Base-by-base conservation (phyloP, 2,113 vertebrate species). In the Larimichthys crocea region DNA sequence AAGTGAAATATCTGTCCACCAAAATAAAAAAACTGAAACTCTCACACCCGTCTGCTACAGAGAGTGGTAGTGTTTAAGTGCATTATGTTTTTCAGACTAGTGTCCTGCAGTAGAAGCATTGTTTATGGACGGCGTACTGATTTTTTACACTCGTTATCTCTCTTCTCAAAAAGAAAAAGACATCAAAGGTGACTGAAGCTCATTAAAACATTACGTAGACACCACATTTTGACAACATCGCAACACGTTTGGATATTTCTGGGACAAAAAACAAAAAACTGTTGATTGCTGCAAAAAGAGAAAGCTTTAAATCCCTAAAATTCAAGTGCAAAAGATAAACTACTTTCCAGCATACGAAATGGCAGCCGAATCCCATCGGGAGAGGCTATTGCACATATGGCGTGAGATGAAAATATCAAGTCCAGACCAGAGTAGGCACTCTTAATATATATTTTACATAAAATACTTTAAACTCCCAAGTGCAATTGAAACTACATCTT, bases 381-480 rank as follows among this genome's bases (percentile, higher is more conserved):
- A 52, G 42, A 48, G 67, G 50, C 64, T 89, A 88, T 88, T 93
- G 86, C 90, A 91, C 90, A 82, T 22, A 82, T 79, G 56, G 66
- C 40, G 86, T 81, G 89, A 89, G 87, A 92, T 87, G 84, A 86
- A 49, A 62, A 67, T n/a, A 60, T 80, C 52, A 78, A 78, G 57
- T 79, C 50, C 75, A 71, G 46, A 72, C 64, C 61, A 78, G 40
- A 85, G 22, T 50, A 92, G 90, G 90, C 90, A 93, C 88, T 82
- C 48, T 53, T 42, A 16, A 57, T 55, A 62, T 69, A 69, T 52
- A 57, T 62, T 59, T 74, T 22, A 73, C 15, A 74, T 42, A 62
- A 67, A 74, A 83, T 57, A 56, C 14, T 53, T 72, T 29, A 73
- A 84, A 31, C 29, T 24, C 24, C 22, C 2, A 59, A 75, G 52